Percentiles rank a stretch among this genome's conserved stretches.
phyloP scores from a whole-genome alignment of 2,113 vertebrate genomes.

The Peromyscus californicus region DNA sequence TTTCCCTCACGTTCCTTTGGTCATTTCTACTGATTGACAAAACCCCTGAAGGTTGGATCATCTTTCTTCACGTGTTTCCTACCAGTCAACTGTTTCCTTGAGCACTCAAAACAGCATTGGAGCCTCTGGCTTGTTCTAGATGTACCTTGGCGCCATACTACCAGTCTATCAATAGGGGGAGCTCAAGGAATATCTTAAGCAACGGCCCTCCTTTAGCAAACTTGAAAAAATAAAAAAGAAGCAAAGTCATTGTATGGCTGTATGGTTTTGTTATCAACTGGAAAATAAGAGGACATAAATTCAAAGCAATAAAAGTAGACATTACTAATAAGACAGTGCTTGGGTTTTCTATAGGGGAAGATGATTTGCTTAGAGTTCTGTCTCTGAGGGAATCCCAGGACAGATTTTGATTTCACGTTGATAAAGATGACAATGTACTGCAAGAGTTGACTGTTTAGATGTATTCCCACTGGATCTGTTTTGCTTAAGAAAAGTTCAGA shows the following conservation, averaged over 20 bases:
- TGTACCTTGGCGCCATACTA: background rate
- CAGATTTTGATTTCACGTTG: slow-evolving; percentile 58
- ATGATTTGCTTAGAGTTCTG: slow-evolving; percentile 37
- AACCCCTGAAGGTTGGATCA: background rate
- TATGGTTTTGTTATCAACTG: slow-evolving; percentile 56
- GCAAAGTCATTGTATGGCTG: slow-evolving; percentile 29
- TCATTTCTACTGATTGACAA: background rate
- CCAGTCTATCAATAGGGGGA: slow-evolving; percentile 80
- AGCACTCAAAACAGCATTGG: background rate
- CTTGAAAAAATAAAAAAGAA: background rate
- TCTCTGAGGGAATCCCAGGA: slow-evolving; percentile 44
- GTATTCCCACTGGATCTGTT: slow-evolving; percentile 23
- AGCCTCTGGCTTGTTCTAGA: background rate
- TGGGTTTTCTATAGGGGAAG: slow-evolving; percentile 32
- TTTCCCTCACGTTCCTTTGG: background rate
- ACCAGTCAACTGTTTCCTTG: background rate
- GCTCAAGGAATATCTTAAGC: slow-evolving; percentile 63
- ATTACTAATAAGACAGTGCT: slow-evolving; percentile 46
- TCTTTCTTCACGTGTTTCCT: background rate
- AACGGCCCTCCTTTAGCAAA: background rate
- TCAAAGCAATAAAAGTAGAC: slow-evolving; percentile 44
- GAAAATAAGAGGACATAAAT: slow-evolving; percentile 59
- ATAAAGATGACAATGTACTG: slow-evolving; percentile 29
- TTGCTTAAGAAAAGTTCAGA: slow-evolving; percentile 52
- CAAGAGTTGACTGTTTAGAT: background rate